These are phyloP conservation scores for Perizoma flavofasciatum DNA, from an alignment of 2,888 invertebrate species.

Conservation along the genomic window DNA sequence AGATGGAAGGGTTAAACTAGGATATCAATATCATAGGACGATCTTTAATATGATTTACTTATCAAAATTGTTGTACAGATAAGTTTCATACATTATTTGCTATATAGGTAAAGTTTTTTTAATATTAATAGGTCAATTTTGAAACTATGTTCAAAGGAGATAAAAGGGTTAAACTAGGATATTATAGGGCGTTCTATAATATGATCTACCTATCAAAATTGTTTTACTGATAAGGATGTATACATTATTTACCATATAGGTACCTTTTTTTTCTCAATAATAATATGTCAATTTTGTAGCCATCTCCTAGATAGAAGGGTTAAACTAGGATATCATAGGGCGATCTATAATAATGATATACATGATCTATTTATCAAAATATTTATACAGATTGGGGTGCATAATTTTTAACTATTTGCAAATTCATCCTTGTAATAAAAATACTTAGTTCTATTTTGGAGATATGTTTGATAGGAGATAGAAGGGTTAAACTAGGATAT, in stretches of 20 bases:
- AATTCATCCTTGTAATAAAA: too few relatives aligned
- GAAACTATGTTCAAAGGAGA: neutral
- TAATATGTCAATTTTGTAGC: too few relatives aligned
- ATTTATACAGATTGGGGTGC: neutral
- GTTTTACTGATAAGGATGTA: too few relatives aligned
- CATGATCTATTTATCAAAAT: neutral
- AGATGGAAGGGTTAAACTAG: neutral
- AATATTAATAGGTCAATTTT: too few relatives aligned
- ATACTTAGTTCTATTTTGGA: neutral
- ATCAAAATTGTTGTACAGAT: neutral
- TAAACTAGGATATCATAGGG: slow-evolving; percentile 1
- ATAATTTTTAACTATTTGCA: neutral
- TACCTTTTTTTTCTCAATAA: too few relatives aligned
- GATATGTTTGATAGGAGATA: neutral
- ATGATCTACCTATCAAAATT: neutral
- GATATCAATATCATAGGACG: neutral
- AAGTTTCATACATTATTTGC: neutral
- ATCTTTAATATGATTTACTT: neutral
- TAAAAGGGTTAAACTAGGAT: neutral
- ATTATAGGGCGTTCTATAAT: neutral
- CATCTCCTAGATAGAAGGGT: neutral
- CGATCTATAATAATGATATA: neutral
- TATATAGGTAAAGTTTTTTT: too few relatives aligned
- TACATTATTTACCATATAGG: neutral
- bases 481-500: neutral